Evolutionary conservation across 2,888 invertebrate genomes (phyloP), one percentile per base, ranked within the genome.

Genomic region (Leucoptera coffeella): DNA sequence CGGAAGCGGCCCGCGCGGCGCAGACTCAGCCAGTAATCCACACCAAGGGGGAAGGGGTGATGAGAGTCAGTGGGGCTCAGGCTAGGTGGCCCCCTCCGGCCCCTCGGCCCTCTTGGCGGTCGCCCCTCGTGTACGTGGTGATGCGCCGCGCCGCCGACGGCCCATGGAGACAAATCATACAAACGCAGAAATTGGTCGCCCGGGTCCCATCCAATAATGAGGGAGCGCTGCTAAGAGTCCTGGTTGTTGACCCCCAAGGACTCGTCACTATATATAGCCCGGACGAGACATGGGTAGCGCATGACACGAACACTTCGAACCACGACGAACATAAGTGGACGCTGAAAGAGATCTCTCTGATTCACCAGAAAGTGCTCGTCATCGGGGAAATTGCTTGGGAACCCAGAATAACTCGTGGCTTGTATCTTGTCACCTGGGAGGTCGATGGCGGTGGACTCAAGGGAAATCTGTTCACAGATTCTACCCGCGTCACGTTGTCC

Each of bases 361-460:
- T 82, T 35, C 82, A 82, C 50, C 82, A 82, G 50, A 81, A 81
- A 55, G 81, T 80, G 34, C 49, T 78, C 20, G 78, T 78, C 21
- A 82, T 82, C 36, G 82, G 82, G 22, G 82, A 82, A 59, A 80
- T 83, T 37, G 78, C 80, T 25, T 83, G 83, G 83, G 80, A 81
- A 40, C 76, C 80, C 7, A 77, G 78, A 55, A 73, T 77, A 45
- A 71, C 61, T 29, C 74, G 75, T 27, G 78, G 78, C 14, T 80
- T 85, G 31, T 86, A 85, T 57, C 71, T 86, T 44, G 85, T 87
- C 27, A 85, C 85, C 33, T 87, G 86, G 86, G 86, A 87, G 73
- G 82, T 86, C 29, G 82, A 82, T 43, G 85, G 85, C 30, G 85
- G 85, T 38, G 85, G 85, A 35, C 65, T 87, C 32, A 85, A 83